These are phyloP conservation scores for Phainopepla nitens DNA, from an alignment of 2,113 vertebrate species.

Conservation along the genomic window DNA sequence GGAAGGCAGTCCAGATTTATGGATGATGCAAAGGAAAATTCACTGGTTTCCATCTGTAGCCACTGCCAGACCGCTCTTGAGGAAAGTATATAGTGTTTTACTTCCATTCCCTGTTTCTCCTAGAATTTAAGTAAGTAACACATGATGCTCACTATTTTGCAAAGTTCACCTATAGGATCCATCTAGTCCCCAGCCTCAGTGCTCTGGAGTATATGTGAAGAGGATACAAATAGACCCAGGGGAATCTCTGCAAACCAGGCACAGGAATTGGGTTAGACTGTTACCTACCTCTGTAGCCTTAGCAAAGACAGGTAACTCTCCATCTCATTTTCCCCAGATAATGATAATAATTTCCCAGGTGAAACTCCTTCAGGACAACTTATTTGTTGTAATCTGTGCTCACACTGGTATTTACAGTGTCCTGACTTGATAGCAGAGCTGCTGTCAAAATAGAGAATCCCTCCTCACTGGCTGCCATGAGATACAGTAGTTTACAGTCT, in stretches of 20 bases:
- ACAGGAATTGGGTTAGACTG: background rate
- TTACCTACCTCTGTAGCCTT: background rate
- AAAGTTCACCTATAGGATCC: background rate
- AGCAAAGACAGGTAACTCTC: background rate
- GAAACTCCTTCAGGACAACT: background rate
- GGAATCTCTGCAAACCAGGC: background rate
- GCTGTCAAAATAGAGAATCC: background rate
- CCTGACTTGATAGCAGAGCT: background rate
- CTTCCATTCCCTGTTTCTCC: background rate
- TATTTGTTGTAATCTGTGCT: background rate
- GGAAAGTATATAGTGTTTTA: background rate
- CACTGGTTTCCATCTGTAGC: background rate
- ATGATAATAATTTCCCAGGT: background rate
- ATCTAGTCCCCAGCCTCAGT: background rate
- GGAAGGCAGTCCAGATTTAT: background rate
- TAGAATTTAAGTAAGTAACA: background rate
- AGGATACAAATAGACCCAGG: background rate
- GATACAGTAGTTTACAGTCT: background rate
- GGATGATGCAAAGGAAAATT: background rate
- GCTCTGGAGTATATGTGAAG: background rate
- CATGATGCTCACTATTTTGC: background rate
- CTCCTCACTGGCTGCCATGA: background rate
- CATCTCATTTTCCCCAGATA: background rate
- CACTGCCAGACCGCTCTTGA: background rate
- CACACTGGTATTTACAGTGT: background rate